phyloP scores from a whole-genome alignment of 1,140 invertebrate genomes.

The Drosophila parvula region DNA sequence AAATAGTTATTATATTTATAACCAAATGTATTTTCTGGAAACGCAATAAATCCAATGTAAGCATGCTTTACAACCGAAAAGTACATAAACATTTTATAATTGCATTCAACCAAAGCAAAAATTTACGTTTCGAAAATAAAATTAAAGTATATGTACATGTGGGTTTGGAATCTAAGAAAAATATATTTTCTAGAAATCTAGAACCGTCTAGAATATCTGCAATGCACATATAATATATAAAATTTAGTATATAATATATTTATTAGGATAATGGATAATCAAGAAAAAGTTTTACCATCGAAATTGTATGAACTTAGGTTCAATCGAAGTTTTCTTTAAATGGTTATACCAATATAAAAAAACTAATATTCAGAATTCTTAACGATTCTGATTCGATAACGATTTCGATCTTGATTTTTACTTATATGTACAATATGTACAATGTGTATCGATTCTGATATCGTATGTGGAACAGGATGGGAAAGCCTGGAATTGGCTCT shows the following conservation, averaged over 20 bases:
- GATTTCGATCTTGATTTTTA: not conserved
- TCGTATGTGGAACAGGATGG: not conserved
- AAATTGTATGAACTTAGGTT: not conserved
- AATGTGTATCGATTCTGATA: too few species aligned
- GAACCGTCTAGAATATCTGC: not conserved
- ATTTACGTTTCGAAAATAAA: not conserved
- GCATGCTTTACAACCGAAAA: too few species aligned
- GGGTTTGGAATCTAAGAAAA: too few species aligned
- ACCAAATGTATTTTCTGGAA: not conserved
- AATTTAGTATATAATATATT: too few species aligned
- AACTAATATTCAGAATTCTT: not conserved
- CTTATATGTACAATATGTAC: too few species aligned
- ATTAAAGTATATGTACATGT: not conserved
- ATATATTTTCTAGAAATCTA: not conserved
- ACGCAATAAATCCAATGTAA: not conserved
- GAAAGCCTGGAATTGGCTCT: constrained; percentile 1
- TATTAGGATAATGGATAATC: not conserved
- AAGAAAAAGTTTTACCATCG: not conserved
- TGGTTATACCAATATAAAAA: too few species aligned
- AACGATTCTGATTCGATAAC: too few species aligned
- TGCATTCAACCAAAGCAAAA: not conserved
- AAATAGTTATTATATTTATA: not conserved
- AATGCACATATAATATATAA: not conserved
- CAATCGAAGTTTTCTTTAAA: not conserved
- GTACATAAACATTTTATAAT: not conserved